Conservation (phyloP, 2,113 vertebrate species). For the Choloepus hoffmanni region DNA sequence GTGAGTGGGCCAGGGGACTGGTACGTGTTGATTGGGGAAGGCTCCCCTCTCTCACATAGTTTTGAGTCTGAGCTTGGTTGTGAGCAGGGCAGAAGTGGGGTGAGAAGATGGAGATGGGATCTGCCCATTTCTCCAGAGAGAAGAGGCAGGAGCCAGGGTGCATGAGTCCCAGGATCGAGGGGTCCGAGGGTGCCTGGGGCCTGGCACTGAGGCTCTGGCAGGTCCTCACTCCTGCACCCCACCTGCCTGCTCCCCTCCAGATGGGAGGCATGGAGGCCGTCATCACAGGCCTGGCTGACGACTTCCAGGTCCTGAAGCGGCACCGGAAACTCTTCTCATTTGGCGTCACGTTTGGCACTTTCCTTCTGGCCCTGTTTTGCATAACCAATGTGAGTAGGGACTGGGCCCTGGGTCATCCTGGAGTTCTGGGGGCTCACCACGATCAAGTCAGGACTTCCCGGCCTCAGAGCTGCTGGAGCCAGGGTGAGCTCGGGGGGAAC, state of each 20-base stretch:
- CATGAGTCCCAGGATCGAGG: rapidly evolving
- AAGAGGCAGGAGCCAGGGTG: rapidly evolving
- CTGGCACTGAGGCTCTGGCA: neutral
- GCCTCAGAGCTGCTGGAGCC: neutral
- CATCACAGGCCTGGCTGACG: slow-evolving; percentile 97
- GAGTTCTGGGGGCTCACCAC: neutral
- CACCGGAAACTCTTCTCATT: slow-evolving; percentile 97
- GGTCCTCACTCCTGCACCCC: neutral
- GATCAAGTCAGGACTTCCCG: neutral
- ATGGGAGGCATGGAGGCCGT: slow-evolving; percentile 99
- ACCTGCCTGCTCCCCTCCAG: slow-evolving; percentile 83
- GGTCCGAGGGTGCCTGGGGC: no score
- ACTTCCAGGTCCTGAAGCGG: slow-evolving; percentile 95
- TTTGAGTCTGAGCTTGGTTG: neutral
- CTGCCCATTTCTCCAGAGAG: rapidly evolving
- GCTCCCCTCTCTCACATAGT: rapidly evolving
- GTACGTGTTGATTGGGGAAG: neutral
- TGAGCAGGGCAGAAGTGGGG: neutral
- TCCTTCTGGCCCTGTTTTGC: slow-evolving; percentile 94
- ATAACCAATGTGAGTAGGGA: slow-evolving; percentile 94
- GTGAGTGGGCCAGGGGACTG: neutral
- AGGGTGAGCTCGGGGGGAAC: neutral
- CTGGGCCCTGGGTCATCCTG: neutral
- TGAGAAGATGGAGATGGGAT: neutral
- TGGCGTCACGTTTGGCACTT: slow-evolving; percentile 92